Conservation (phyloP, 2,113 vertebrate species). For the Polypterus bichir region DNA sequence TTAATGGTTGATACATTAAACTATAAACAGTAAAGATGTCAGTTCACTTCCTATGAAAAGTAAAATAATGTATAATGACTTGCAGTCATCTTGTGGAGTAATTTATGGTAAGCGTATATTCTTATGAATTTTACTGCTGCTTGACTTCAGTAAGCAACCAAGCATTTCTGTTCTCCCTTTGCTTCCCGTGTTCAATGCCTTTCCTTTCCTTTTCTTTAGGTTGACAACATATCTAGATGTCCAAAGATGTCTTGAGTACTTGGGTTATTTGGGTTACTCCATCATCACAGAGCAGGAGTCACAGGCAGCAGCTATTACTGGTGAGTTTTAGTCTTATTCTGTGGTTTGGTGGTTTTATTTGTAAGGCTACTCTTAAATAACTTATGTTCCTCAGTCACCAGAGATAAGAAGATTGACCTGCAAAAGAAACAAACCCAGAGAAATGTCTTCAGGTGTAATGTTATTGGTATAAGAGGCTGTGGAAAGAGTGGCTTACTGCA, state of each 20-base stretch:
- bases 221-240: slow-evolving; percentile 92
- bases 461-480: slow-evolving; percentile 70
- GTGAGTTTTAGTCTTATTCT: slow-evolving; percentile 33
- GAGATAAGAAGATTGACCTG: slow-evolving; percentile 92
- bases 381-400: slow-evolving; percentile 63
- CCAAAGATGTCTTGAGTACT: slow-evolving; percentile 87
- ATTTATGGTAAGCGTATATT: no score
- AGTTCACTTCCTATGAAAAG: no score
- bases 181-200: not conserved
- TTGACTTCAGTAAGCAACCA: no score
- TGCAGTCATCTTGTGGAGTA: no score
- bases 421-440: slow-evolving; percentile 97
- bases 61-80: no score
- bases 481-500: slow-evolving; percentile 90
- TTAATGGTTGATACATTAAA: no score
- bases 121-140: no score
- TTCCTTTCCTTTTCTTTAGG: slow-evolving; percentile 40
- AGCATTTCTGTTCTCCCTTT: no score
- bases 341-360: slow-evolving; percentile 7
- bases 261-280: slow-evolving; percentile 90
- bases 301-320: slow-evolving; percentile 84
- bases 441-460: slow-evolving; percentile 88
- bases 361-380: slow-evolving; percentile 1
- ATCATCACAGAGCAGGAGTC: slow-evolving; percentile 94
- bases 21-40: no score